Percentiles rank a stretch among this genome's conserved stretches.
These are phyloP conservation scores for Dryas iulia DNA, from an alignment of 1,140 invertebrate species.

Conservation along the genomic window DNA sequence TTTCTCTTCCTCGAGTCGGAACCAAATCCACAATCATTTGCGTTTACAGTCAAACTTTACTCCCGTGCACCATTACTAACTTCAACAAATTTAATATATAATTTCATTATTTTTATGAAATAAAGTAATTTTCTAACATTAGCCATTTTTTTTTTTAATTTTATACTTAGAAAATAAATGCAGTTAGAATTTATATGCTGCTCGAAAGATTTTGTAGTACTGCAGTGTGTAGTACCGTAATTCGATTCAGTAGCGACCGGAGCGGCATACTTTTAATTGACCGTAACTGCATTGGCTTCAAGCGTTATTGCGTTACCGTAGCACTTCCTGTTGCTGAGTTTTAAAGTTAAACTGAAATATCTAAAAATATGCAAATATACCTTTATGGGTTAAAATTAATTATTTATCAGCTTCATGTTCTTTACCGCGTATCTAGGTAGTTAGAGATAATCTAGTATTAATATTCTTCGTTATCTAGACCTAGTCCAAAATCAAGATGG, in stretches of 20 bases:
- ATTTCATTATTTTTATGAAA: neutral
- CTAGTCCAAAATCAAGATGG: too few relatives aligned
- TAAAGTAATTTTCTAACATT: neutral
- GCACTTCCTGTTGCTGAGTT: constrained; percentile 49
- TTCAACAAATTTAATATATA: neutral
- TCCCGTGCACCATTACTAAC: neutral
- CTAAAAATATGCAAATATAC: neutral
- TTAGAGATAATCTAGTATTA: too few relatives aligned
- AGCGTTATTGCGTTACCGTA: constrained; percentile 75
- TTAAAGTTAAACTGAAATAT: constrained; percentile 34
- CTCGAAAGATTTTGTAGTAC: constrained; percentile 1
- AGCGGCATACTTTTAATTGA: constrained; percentile 78
- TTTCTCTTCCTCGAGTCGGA: neutral
- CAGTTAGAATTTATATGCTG: neutral
- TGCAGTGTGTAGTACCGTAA: constrained; percentile 47
- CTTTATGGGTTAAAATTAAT: neutral
- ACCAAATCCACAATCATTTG: neutral
- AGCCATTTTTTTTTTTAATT: neutral
- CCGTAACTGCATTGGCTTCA: constrained; percentile 74
- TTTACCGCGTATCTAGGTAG: too few relatives aligned
- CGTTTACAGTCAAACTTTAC: neutral
- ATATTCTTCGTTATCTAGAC: too few relatives aligned
- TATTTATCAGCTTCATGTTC: too few relatives aligned
- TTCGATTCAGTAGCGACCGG: constrained; percentile 66
- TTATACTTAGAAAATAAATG: neutral